Base-by-base conservation (phyloP, 2,888 invertebrate genomes). In the Penaeus monodon region DNA sequence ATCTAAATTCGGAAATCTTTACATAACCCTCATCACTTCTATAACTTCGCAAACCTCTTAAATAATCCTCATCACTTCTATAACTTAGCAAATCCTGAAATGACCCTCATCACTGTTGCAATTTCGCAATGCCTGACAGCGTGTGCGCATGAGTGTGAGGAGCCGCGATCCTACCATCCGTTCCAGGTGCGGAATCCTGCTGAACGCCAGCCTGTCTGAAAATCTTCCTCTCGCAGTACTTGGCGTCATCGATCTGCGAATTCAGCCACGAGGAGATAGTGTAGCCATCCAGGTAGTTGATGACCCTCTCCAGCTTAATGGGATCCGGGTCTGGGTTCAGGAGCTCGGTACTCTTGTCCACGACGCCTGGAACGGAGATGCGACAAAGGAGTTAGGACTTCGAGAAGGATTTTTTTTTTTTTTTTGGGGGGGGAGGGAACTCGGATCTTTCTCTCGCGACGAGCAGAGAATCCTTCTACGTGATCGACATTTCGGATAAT, bases 301-400 rank as follows among this genome's bases (percentile, higher is more conserved):
- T 80, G 10, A 85, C 20, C 24, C 22, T 63, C 24, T 85, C 57
- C 33, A 85, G 44, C 27, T 29, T 79, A 29, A 85, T 80, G n/a
- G 85, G 85, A 44, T 85, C 85, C 3, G 85, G 85, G 14, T 85
- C 79, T 20, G 12, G 22, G 0, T 79, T 64, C 38, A 85, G 80
- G 27, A 85, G 33, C 44, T 85, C 85, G 17, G 80, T 20, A 44
- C 85, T 85, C 64, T 63, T 79, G 73, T 85, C 85, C 49, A 85
- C 85, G 24, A 85, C 85, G n/a, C 85, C 85, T 85, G 70, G 1
- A 57, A 38, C 7, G 38, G 33, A 44, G 44, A 8, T 38, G 38
- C 38, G 38, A 10, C 44, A 44, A 44, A 44, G 6, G 44, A 10
- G 0, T 44, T 10, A 44, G 44, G 44, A 44, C 44, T 44, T 44